These are phyloP conservation scores for Chaetops frenatus DNA, from an alignment of 2,113 vertebrate species.

Conservation along the genomic window DNA sequence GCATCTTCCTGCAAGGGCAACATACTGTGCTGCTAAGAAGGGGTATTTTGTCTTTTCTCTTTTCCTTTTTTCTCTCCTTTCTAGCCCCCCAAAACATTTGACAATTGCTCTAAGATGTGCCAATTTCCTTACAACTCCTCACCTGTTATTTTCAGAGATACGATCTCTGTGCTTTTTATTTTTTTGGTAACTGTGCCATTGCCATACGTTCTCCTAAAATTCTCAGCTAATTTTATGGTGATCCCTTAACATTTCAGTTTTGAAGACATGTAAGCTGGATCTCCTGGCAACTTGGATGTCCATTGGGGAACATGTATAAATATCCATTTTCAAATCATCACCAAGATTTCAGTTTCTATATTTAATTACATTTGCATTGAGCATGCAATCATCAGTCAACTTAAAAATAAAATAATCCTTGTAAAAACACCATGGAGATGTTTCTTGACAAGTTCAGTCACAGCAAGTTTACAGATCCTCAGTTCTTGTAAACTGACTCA, in stretches of 20 bases:
- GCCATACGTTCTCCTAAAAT: neutral
- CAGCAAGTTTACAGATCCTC: neutral
- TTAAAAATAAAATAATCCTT: conserved; percentile 14
- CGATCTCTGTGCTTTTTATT: accelerated
- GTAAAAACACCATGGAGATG: neutral
- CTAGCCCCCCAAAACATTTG: neutral
- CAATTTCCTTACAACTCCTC: neutral
- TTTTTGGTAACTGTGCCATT: neutral
- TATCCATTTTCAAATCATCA: neutral
- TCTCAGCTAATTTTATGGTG: neutral
- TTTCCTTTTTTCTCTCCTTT: neutral
- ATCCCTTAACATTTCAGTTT: neutral
- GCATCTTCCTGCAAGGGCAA: conserved; percentile 31
- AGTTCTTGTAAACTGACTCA: conserved; percentile 1
- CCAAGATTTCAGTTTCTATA: neutral
- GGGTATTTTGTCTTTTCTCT: neutral
- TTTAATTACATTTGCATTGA: conserved; percentile 8
- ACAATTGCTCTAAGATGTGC: neutral
- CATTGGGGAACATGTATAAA: neutral
- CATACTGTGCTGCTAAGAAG: neutral
- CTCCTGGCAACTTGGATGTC: neutral
- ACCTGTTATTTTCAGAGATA: neutral
- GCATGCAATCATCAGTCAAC: neutral
- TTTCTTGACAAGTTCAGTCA: neutral
- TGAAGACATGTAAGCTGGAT: neutral